phyloP scores from a whole-genome alignment of 2,888 invertebrate species.

The Acanthosepion lycidas region DNA sequence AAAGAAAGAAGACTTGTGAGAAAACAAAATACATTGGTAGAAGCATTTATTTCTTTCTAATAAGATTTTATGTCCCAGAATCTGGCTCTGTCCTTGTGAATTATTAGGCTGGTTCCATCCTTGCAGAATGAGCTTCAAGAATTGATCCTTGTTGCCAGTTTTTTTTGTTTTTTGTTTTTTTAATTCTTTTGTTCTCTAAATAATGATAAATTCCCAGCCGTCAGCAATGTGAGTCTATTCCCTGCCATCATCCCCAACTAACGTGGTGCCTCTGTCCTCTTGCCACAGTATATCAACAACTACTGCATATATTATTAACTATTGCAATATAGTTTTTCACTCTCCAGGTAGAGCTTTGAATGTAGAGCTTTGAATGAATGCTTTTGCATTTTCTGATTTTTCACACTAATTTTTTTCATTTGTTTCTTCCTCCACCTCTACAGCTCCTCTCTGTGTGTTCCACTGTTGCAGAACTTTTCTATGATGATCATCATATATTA shows the following conservation, averaged over 20 bases:
- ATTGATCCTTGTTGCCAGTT: conserved; percentile 6
- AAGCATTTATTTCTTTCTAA: conserved; percentile 33
- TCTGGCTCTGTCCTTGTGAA: conserved; percentile 21
- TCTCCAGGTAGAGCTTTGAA: conserved; percentile 6
- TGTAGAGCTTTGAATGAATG: conserved; percentile 9
- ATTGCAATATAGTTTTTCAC: conserved; percentile 10
- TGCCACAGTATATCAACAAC: background rate
- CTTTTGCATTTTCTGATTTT: conserved; percentile 15
- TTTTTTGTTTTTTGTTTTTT: background rate
- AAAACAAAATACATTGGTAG: background rate
- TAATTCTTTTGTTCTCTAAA: background rate
- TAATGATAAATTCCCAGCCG: background rate
- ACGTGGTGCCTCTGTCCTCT: conserved; percentile 33
- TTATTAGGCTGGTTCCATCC: conserved; percentile 14
- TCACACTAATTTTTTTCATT: background rate
- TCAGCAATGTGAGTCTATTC: background rate
- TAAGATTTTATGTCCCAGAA: conserved; percentile 33
- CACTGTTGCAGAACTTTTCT: background rate
- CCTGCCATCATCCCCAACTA: conserved; percentile 8
- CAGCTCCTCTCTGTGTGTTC: background rate
- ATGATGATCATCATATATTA: background rate
- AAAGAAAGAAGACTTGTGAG: conserved; percentile 24
- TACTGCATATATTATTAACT: background rate
- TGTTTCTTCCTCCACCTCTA: background rate
- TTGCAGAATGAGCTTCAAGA: conserved; percentile 21